Conservation (phyloP, 37 sponge, comb jelly and placozoan genomes). For the Beroe forskalii region DNA sequence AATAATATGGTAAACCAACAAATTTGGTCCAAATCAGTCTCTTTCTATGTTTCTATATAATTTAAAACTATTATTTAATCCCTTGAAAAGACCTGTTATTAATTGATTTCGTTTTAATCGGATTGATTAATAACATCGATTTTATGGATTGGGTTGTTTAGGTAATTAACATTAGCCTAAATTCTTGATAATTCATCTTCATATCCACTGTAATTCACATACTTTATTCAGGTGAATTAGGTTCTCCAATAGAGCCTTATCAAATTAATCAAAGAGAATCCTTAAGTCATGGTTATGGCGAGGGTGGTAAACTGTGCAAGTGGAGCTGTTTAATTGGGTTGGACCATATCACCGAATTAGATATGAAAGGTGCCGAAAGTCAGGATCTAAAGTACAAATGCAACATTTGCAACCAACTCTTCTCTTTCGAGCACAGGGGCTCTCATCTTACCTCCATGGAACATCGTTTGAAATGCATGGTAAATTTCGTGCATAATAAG, state of each 20-base stretch:
- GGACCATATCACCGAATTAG: background rate
- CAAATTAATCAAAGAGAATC: constrained; percentile 2
- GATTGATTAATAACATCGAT: no score
- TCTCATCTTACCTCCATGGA: background rate
- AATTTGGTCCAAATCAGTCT: background rate
- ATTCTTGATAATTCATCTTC: no score
- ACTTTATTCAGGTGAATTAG: constrained; percentile 49
- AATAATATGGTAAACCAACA: no score
- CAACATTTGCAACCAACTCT: background rate
- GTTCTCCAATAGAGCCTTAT: background rate
- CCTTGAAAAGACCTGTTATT: no score
- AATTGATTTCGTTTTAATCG: no score
- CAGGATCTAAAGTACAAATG: constrained; percentile 28
- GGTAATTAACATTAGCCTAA: no score
- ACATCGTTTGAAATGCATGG: constrained; percentile 15
- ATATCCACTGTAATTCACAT: no score
- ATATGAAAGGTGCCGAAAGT: background rate
- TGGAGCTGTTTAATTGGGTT: background rate
- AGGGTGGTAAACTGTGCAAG: constrained; percentile 1
- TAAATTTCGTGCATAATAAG: no score
- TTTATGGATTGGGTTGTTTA: no score
- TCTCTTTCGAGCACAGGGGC: constrained; percentile 7
- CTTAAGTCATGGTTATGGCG: background rate
- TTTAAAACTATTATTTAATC: no score
- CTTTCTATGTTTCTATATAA: no score